Base-by-base conservation (phyloP, 53 echinoderm and acorn worm species). In the Zoroaster sp. region DNA sequence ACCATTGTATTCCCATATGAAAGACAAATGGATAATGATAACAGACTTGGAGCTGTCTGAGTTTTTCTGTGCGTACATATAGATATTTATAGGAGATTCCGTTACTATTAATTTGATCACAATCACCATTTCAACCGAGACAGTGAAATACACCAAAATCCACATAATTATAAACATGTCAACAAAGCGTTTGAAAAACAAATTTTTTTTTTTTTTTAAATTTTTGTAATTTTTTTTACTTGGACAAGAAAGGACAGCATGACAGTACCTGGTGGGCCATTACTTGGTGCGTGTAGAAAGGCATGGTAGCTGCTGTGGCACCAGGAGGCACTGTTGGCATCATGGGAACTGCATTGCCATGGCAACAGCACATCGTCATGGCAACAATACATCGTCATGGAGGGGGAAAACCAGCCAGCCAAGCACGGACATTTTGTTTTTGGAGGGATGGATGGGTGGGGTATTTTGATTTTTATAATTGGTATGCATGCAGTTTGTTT, bases 341-440 rank as follows among this genome's bases (percentile, higher is more conserved):
- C 87, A 94, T 92, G 72, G 92, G 94, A 90, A 94, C 94, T 94
- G 90, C 59, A 76, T 88, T 80, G 80, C 79, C 89, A 89, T 80
- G 89, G 79, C 72, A 89, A 77, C 88, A 79, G 65, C 44, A 71
- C 85, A 85, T 85, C 49, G 52, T 85, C 81, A 81, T 81, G 81
- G 81, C 81, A 81, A 81, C 81, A 81, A 81, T 38, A 81, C 81
- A 81, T 81, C 81, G 43, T 81, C 81, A 81, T 81, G 66, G 89
- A 59, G 40, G 41, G 66, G 63, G 81, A n/a, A 37, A 78, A 89
- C 71, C 78, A 89, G 79, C 78, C 78, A 70, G 67, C 87, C 75
- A 75, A 75, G 75, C 75, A 75, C 75, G 44, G 63, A 66, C 38
- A 81, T 28, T 65, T 39, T 35, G 66, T 8, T 21, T 11, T 35